Percentiles rank a stretch among this genome's conserved stretches.
These are phyloP conservation scores for Sepiola atlantica DNA, from an alignment of 2,888 invertebrate species.

Conservation along the genomic window DNA sequence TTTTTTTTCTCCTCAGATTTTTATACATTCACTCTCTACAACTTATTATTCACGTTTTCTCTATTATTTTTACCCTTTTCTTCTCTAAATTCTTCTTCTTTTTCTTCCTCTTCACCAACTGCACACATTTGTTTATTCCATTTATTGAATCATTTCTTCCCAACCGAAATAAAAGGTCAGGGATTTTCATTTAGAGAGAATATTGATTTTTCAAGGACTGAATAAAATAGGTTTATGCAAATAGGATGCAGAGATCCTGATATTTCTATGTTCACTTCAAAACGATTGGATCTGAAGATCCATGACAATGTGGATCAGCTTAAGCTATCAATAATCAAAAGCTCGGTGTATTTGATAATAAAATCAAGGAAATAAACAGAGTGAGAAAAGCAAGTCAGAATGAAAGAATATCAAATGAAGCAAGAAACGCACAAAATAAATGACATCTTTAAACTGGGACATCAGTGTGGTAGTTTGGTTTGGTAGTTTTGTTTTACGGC, in stretches of 20 bases:
- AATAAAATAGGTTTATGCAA: neutral
- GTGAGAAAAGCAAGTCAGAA: neutral
- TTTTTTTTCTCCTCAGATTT: neutral
- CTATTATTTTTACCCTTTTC: neutral
- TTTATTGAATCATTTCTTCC: neutral
- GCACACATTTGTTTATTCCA: neutral
- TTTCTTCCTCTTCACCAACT: neutral
- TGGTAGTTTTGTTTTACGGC: too few relatives aligned
- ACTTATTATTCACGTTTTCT: too few relatives aligned
- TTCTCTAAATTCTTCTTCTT: neutral
- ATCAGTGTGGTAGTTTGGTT: neutral
- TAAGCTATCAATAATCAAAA: neutral
- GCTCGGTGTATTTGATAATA: neutral
- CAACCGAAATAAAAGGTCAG: neutral
- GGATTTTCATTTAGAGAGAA: neutral
- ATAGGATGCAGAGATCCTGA: neutral
- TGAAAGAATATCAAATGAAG: neutral
- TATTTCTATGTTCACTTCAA: neutral
- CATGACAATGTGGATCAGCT: neutral
- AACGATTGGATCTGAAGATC: neutral
- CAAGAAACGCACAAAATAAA: neutral
- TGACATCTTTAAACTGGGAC: neutral
- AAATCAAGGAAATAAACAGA: neutral
- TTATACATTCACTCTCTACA: neutral
- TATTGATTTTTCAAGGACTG: constrained; percentile 2